Evolutionary conservation across 2,113 vertebrate genomes (phyloP).

Genomic region (Alligator sinensis): DNA sequence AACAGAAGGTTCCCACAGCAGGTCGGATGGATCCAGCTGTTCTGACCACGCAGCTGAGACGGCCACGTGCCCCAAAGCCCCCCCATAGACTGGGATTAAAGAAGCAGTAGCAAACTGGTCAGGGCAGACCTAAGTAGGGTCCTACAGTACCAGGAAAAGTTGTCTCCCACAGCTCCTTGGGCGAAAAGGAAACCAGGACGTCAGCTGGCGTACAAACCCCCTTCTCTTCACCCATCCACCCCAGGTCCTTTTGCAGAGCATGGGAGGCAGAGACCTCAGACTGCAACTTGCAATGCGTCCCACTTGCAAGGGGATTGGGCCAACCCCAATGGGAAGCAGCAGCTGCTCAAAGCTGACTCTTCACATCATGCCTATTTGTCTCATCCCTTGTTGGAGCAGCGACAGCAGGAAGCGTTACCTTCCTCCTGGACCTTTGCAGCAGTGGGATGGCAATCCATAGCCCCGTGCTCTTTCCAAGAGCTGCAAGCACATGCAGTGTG

Average conservation of each 20-base stretch:
- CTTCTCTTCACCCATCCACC: neutral
- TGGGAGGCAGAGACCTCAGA: neutral
- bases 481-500: neutral
- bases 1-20: no score
- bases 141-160: neutral
- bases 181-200: neutral
- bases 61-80: neutral
- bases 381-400: neutral
- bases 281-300: neutral
- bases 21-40: neutral
- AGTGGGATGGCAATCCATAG: neutral
- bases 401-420: neutral
- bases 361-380: neutral
- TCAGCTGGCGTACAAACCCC: neutral
- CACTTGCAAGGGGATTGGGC: neutral
- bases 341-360: neutral
- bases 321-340: neutral
- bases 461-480: neutral
- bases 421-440: neutral
- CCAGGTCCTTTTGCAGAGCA: neutral
- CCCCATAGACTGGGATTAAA: neutral
- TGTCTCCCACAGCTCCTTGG: neutral
- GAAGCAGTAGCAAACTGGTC: neutral
- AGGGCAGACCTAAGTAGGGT: neutral
- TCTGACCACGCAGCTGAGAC: neutral